Evolutionary conservation across 1,140 invertebrate species (phyloP), one percentile per base, ranked within the genome.

Genomic region (Neodiprion lecontei): DNA sequence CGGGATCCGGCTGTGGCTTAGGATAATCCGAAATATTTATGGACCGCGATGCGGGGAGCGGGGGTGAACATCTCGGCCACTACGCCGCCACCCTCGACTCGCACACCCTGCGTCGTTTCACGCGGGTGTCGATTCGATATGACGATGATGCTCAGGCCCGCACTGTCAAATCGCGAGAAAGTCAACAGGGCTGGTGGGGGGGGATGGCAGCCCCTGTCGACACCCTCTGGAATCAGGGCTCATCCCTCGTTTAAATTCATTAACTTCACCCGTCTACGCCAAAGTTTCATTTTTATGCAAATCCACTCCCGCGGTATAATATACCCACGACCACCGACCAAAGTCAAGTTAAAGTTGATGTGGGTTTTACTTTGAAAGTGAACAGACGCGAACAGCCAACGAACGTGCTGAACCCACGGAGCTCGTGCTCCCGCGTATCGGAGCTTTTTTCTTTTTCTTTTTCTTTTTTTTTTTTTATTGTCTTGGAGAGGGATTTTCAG

Each of bases 271-370:
- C 81, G 81, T 85, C 81, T 85, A 86, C 86, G 82, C 28, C 28
- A 86, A 85, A 84, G 73, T 87, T 87, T 86, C 84, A 87, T 88
- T 87, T 83, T 87, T 80, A 88, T 88, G 86, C 85, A 88, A 87
- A 88, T 88, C 79, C 76, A 40, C 28, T 40, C 28, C 28, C 28
- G 28, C 28, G 77, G 79, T 78, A 84, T 84, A 80, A 85, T 85
- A 40, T 40, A 40, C 28, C 28, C 28, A 40, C 28, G 28, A 40
- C 28, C 28, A 40, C 28, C 5, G 11, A 17, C 53, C 11, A 61
- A 61, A 61, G 53, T 61, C 53, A 9, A 61, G n/a, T 61, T 61
- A 61, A 61, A 61, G 53, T 17, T 12, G 53, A 17, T 61, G n/a
- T 17, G n/a, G 53, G 53, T 61, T 61, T 61, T 17, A 11, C 53